Base-by-base conservation (phyloP, 2,797 vertebrate species). In the Loriculus beryllinus region DNA sequence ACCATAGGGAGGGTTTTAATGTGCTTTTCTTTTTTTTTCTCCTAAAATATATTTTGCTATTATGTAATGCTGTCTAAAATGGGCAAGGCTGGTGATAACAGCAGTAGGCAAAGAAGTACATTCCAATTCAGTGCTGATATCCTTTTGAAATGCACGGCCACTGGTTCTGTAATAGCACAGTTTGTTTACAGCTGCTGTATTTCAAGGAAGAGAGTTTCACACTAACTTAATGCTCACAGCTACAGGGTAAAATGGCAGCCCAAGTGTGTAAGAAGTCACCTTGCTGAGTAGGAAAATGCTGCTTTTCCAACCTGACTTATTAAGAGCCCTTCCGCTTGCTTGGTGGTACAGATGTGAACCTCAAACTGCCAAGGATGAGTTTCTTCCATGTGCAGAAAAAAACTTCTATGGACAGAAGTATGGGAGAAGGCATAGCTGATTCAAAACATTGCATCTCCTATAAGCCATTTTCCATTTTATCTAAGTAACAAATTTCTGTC, bases 11-110 rank as follows among this genome's bases (percentile, higher is more conserved):
- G 56, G 82, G 17, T 52, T 88, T 81, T 72, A 63, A 29, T 23
- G 33, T 35, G 56, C 22, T 35, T 59, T 37, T 75, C 47, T 84
- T 57, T 76, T 86, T 57, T 76, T 37, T 65, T 52, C n/a, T 19
- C 23, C 17, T 77, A 39, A 75, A 93, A 94, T 94, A 84, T 88
- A 88, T 88, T 95, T 95, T 91, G 51, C 17, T 31, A 43, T 96
- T 96, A 95, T 72, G 33, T 82, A 96, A 92, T 1, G 17, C 75
- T 78, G 80, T 76, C 31, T 93, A 72, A 94, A 87, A 92, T 2
- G 64, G 86, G 80, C 82, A 91, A 93, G 63, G 40, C 83, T 82
- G 84, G 82, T 64, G 62, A 54, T 13, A 93, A 77, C 45, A 93
- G 68, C 64, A 86, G 56, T 57, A 40, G 67, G 86, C 31, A 93